Conservation (phyloP, 2,113 vertebrate genomes). For the Pampusana beccarii region DNA sequence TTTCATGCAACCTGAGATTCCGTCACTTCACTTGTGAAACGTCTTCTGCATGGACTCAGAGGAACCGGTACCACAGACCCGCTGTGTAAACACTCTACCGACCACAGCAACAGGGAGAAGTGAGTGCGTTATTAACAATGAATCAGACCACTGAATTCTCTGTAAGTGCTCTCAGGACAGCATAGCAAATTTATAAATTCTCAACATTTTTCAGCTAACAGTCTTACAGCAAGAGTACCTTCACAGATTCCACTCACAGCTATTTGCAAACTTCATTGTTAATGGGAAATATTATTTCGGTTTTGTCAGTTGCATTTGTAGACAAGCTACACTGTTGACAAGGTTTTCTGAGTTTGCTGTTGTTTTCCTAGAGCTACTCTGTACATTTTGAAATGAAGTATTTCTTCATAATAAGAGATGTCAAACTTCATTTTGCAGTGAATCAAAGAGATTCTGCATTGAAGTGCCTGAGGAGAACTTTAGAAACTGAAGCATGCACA, state of each 20-base stretch:
- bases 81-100: neutral
- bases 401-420: constrained; percentile 50
- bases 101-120: neutral
- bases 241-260: neutral
- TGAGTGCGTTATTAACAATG: neutral
- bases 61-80: neutral
- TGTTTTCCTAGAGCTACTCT: constrained; percentile 21
- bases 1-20: neutral
- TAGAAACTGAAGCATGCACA: constrained; percentile 24
- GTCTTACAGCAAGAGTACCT: neutral
- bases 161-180: neutral
- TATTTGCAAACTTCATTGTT: neutral
- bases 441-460: constrained; percentile 18
- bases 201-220: neutral
- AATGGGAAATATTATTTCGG: neutral
- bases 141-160: neutral
- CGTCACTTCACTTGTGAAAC: neutral
- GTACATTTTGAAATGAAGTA: constrained; percentile 33
- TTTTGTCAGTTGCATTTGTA: neutral
- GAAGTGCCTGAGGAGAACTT: constrained; percentile 12
- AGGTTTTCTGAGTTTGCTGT: constrained; percentile 2
- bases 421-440: constrained; percentile 55
- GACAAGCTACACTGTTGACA: neutral
- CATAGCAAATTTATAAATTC: neutral
- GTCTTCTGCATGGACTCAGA: neutral